phyloP scores from a whole-genome alignment of 53 echinoderm and acorn worm genomes.

The Mesocentrotus franciscanus region DNA sequence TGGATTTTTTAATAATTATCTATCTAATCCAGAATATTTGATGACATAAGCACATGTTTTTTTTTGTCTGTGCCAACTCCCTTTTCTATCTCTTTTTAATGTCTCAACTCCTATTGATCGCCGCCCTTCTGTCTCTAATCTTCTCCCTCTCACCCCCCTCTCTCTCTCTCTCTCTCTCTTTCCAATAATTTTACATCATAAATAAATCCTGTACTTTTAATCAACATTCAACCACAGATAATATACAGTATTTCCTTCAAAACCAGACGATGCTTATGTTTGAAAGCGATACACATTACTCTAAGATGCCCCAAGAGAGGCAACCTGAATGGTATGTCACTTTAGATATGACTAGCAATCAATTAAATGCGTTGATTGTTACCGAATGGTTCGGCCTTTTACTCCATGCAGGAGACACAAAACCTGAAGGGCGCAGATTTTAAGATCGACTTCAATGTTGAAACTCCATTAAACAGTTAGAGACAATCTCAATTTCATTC shows the following conservation, averaged over 20 bases:
- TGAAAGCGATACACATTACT: neutral
- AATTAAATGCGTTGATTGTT: slow-evolving; percentile 13
- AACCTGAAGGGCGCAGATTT: slow-evolving; percentile 1
- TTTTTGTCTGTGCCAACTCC: too few relatives aligned
- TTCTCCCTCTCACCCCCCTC: neutral
- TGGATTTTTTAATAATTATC: too few relatives aligned
- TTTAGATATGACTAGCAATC: slow-evolving; percentile 14
- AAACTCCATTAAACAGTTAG: slow-evolving; percentile 38
- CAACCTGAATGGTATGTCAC: slow-evolving; percentile 9
- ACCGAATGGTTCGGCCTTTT: slow-evolving; percentile 6
- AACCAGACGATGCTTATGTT: neutral
- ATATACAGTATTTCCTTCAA: neutral
- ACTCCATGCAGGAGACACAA: neutral
- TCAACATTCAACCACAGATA: neutral
- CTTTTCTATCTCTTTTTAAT: too few relatives aligned
- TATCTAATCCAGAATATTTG: too few relatives aligned
- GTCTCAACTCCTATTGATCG: neutral
- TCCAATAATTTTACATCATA: neutral
- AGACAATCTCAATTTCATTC: slow-evolving; percentile 26
- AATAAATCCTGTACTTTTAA: neutral
- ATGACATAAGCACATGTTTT: too few relatives aligned
- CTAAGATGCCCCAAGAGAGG: neutral
- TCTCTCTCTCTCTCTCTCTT: neutral
- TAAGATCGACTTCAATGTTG: slow-evolving; percentile 36
- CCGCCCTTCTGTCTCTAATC: too few relatives aligned